Evolutionary conservation across 2,113 vertebrate species (phyloP).

Genomic region (Strix aluco): DNA sequence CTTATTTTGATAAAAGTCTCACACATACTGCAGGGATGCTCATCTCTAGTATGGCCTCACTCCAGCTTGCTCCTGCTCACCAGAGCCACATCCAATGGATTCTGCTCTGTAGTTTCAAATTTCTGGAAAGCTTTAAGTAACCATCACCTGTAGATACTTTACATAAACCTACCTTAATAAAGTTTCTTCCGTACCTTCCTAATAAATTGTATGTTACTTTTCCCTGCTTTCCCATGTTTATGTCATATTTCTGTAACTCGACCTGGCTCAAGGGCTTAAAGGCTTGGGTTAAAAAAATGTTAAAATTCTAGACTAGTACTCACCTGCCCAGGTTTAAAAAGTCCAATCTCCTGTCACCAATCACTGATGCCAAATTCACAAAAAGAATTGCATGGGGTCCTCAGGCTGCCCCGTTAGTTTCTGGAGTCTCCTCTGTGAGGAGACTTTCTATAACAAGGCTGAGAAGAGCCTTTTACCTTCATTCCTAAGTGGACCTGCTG

Average conservation of each 20-base stretch:
- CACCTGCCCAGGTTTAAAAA: not conserved
- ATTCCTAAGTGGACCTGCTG: not conserved
- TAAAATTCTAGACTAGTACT: not conserved
- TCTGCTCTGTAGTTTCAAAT: not conserved
- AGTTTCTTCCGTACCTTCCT: not conserved
- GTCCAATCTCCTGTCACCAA: not conserved
- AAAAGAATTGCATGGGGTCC: not conserved
- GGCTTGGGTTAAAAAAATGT: not conserved
- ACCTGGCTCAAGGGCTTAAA: not conserved
- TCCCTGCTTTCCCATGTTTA: not conserved
- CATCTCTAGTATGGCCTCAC: fast-evolving
- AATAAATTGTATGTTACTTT: not conserved
- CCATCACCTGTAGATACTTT: not conserved
- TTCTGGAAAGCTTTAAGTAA: not conserved
- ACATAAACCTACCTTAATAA: not conserved
- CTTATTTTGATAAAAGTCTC: not conserved
- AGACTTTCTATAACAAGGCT: not conserved
- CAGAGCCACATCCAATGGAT: not conserved
- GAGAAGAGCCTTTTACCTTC: not conserved
- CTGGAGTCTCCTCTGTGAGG: not conserved
- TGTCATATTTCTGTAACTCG: not conserved
- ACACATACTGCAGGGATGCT: not conserved
- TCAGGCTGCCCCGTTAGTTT: not conserved
- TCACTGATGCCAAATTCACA: not conserved
- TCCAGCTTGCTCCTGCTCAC: not conserved